Evolutionary conservation across 1,140 invertebrate species (phyloP), one percentile per base, ranked within the genome.

Genomic region (Saxidomus purpurata): DNA sequence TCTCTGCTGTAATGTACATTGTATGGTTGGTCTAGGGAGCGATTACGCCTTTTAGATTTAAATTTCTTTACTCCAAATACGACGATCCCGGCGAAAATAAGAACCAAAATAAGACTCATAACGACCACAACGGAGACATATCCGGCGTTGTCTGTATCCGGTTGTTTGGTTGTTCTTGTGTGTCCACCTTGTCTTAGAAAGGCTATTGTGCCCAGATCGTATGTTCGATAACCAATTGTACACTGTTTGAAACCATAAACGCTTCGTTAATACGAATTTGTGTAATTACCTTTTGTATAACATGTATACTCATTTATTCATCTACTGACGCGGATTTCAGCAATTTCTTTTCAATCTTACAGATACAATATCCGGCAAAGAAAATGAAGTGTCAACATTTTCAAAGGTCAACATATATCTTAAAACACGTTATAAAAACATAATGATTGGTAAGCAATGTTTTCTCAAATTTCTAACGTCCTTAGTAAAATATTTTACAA

Each of bases 1-100:
- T 84, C 59, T 22, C 82, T 17, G 19, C 38, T 38, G 47, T 31
- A 84, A 38, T 49, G n/a, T 4, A 84, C 82, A 19, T 55, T 55
- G 28, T 49, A 71, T 43, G 38, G 34, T 47, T 84, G 63, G 3
- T 49, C 13, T n/a, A 0, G 74, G 22, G 47, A 52, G 19, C 19
- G 38, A 15, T 17, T 19, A 43, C 43, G 52, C 17, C 31, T 34
- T 40, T 36, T 55, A 0, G 4, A 1, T 11, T 28, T n/a, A 15
- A 52, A 55, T 61, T 38, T 34, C 40, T 17, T 49, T 19, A 81
- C 22, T 2, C 49, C 55, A 40, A 81, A 0, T 15, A 8, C 52
- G 11, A 81, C 49, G 28, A 38, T 36, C 15, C 8, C 43, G 15
- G 1, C 17, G 47, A 81, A 2, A n/a, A 81, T 40, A 31, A 17